A percentile compares a stretch with the other conserved stretches of the same genome.
Conservation (phyloP, 2,113 vertebrate genomes). For the Pontoporia blainvillei region DNA sequence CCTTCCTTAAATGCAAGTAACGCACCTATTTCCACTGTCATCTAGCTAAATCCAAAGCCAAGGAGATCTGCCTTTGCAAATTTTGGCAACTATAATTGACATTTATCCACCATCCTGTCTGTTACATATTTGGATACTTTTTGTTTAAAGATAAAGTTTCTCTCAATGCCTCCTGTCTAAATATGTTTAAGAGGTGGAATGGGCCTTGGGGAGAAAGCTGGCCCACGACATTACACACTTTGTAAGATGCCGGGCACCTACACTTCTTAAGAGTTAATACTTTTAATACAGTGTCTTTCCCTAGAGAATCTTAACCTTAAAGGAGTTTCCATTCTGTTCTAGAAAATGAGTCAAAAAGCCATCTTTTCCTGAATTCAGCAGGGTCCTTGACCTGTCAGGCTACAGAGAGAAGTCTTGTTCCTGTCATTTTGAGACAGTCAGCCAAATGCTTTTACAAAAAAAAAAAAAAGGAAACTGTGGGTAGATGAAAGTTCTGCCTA, state of each 20-base stretch:
- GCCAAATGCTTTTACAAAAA: constrained; percentile 4
- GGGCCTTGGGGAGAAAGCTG: background rate
- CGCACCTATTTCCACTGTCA: background rate
- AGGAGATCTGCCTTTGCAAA: constrained; percentile 5
- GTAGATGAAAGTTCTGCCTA: constrained; percentile 51
- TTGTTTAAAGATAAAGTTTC: background rate
- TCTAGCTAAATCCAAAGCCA: background rate
- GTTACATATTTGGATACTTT: background rate
- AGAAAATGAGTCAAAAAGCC: background rate
- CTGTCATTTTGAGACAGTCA: constrained; percentile 15
- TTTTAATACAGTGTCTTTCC: constrained; percentile 17
- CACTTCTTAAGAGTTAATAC: background rate
- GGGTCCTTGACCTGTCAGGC: constrained; percentile 4
- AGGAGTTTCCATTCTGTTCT: constrained; percentile 41
- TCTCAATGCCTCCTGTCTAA: background rate
- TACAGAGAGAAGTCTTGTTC: background rate
- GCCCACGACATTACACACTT: background rate
- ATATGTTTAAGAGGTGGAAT: background rate
- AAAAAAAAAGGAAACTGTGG: constrained; percentile 24
- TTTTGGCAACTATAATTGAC: constrained; percentile 13
- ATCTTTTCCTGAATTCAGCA: constrained; percentile 14
- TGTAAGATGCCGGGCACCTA: background rate
- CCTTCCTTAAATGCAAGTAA: background rate
- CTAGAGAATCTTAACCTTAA: constrained; percentile 40
- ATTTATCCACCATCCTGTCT: constrained; percentile 18